Evolutionary conservation across 2,888 invertebrate genomes (phyloP), one percentile per base, ranked within the genome.

Genomic region (Galerucella pusilla): DNA sequence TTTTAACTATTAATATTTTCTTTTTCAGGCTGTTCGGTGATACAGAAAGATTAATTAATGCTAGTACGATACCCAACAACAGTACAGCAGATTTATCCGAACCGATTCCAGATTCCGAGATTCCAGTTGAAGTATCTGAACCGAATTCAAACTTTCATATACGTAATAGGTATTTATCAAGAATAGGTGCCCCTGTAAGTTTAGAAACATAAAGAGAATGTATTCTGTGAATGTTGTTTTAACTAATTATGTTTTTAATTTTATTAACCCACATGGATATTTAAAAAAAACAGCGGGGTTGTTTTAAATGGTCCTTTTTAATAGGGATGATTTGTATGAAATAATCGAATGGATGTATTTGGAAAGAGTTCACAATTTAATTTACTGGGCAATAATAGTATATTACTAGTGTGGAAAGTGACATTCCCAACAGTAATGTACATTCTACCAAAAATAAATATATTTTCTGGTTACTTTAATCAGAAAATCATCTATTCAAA

Each of bases 171-270:
- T 92, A 91, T 84, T 86, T 91, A 73, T 89, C 90, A 74, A 87
- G 91, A 79, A 90, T 92, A 75, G 91, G 91, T 80, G 91, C 90
- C 76, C 88, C 88, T 85, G 91, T 91, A 89, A 89, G 87, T 86
- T 73, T 52, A 63, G 28, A 3, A 69, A 12, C 46, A 45, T 68
- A 49, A 67, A 52, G 70, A 49, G 64, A 12, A 52, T 67, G 4
- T 20, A 49, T 20, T 49, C 35, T 65, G 16, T 42, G 7, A 16
- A 20, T 68, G 16, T 68, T 12, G 35, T 60, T 2, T n/a, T 20
- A 11, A 10, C 11, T 57, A 57, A n/a, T 68, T 42, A 1, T 45
- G 16, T 45, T 49, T 35, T 25, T 66, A 59, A 60, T 67, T 35
- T 75, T 64, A 70, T 75, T 61, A 69, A 46, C 49, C 52, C 66